Evolutionary conservation across 2,113 vertebrate species (phyloP), one percentile per base, ranked within the genome.

Genomic region (Aspidoscelis tigris): DNA sequence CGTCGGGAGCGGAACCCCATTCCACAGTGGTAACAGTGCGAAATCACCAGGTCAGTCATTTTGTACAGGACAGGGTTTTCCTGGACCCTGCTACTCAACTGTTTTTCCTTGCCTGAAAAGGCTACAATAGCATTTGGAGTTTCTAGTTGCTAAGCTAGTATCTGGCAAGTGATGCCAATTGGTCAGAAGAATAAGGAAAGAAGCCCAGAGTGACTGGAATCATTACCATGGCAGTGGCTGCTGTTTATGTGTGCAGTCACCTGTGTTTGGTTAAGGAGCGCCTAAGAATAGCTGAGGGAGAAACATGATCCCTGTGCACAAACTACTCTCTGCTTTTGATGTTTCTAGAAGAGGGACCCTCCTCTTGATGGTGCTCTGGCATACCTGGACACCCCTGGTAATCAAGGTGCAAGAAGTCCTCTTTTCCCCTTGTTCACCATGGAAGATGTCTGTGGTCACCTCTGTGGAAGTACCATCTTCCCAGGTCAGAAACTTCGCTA

Each of bases 81-180:
- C 61, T 74, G 70, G 58, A 74, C 16, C 20, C 16, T 65, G 2
- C 20, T 65, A 3, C 26, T 7, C 22, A 74, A 69, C 79, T 47
- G 47, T 66, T 20, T 24, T 65, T 50, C 69, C 43, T 72, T 73
- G 22, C n/a, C 22, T 70, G n/a, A 74, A 73, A 50, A 43, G 12
- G 9, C 58, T 74, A 39, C 39, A 53, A 20, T 26, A n/a, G 58
- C 55, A 68, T 74, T 41, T 85, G 43, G 58, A 65, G 69, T 80
- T 85, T 73, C 41, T 21, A 53, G 70, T 85, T 85, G 83, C 77
- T 74, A 74, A 74, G 70, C n/a, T 80, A 21, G 83, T 85, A 80
- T 16, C 71, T 85, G 44, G 21, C 75, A 77, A 70, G 70, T 55
- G 77, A 70, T 74, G 78, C 77, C 76, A 65, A 14, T n/a, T 58